Evolutionary conservation across 2,113 vertebrate genomes (phyloP), one percentile per base, ranked within the genome.

Genomic region (cattle (Bos taurus)): DNA sequence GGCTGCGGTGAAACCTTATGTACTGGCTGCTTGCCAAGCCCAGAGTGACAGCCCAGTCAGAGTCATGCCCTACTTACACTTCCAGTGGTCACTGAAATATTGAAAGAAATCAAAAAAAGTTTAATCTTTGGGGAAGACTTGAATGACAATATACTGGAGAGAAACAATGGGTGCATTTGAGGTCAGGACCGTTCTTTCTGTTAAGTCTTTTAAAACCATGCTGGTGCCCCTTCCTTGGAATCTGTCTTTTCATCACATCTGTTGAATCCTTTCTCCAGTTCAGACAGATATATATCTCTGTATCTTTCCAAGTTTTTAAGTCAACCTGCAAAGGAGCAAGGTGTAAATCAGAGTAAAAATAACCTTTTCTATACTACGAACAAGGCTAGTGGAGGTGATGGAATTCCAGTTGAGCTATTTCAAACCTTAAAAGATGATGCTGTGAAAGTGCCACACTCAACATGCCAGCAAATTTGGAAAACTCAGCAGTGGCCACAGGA

Each of bases 31-130:
- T 89, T 48, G 10, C 40, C 50, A 81, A 54, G 30, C 87, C 82
- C 82, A 77, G 71, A 87, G 30, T 87, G 60, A 89, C 60, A 87
- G 56, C 59, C 16, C 33, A 89, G 59, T 94, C 92, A 91, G 52
- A 89, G 13, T 87, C 71, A 11, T 33, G 54, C n/a, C 56, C 43
- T 86, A 15, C 12, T 25, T 84, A 54, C 17, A 14, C 36, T 96
- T 94, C 71, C 21, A 64, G 33, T 0, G 21, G 97, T 0, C 21
- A 25, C 3, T 74, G 8, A 87, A 62, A 81, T 90, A 74, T 7
- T 85, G 28, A 60, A 25, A 36, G 30, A 96, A 50, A 62, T 92
- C 59, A 86, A 57, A n/a, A 94, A 48, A 7, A 95, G 48, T 2
- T 36, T 10, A 86, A 57, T 71, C 21, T 85, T 90, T 94, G 54